phyloP scores from a whole-genome alignment of 2,797 vertebrate genomes.

The Phalloptychus januarius region DNA sequence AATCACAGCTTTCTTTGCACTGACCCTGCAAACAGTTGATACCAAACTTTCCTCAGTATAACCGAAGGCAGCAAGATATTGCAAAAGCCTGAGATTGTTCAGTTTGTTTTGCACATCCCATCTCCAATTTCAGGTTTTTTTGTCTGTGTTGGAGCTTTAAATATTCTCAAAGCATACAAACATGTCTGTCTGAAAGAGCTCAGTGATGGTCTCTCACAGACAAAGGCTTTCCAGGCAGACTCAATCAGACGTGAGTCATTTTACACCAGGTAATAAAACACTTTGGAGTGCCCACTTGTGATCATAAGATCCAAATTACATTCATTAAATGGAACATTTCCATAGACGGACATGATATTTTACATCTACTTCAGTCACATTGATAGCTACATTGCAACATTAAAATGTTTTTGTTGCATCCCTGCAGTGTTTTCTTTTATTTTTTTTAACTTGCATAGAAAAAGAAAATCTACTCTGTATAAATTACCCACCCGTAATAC shows the following conservation, averaged over 20 bases:
- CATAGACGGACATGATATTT: neutral
- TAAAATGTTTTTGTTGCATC: neutral
- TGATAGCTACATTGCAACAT: neutral
- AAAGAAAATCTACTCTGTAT: neutral
- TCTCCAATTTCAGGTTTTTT: neutral
- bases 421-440: neutral
- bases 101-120: neutral
- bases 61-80: no score
- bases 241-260: slow-evolving; percentile 1
- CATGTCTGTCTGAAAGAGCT: neutral
- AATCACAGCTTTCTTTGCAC: no score
- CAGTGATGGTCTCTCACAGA: neutral
- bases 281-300: neutral
- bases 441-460: neutral
- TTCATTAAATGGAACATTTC: neutral
- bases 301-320: neutral
- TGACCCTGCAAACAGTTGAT: no score
- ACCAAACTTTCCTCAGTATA: no score
- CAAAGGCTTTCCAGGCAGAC: neutral
- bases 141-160: neutral
- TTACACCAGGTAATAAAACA: slow-evolving; percentile 5
- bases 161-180: neutral
- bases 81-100: neutral
- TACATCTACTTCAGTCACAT: neutral
- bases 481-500: neutral